phyloP scores from a whole-genome alignment of 1,140 invertebrate genomes.

The Apis florea region DNA sequence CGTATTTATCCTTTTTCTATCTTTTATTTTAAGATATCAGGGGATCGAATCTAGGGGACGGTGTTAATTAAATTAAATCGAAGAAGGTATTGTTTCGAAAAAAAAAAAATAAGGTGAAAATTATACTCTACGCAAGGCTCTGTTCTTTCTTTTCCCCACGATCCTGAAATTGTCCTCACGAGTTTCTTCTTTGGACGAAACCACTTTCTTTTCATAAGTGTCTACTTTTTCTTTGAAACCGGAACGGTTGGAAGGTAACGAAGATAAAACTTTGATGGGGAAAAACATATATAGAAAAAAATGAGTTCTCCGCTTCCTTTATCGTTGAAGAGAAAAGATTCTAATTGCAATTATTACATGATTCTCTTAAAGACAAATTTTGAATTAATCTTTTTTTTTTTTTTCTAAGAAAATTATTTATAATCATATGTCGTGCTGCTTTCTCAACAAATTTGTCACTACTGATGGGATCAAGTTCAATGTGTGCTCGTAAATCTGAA shows the following conservation, averaged over 20 bases:
- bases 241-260: too few species aligned
- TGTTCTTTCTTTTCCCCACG: not conserved
- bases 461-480: too few species aligned
- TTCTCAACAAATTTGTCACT: slow-evolving; percentile 3
- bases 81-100: not conserved
- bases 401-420: not conserved
- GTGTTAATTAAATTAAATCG: slow-evolving; percentile 20
- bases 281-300: not conserved
- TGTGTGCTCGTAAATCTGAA: too few species aligned
- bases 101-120: not conserved
- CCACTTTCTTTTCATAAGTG: not conserved
- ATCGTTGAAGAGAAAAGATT: not conserved
- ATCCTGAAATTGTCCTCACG: not conserved
- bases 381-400: not conserved
- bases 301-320: not conserved
- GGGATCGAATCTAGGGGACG: not conserved
- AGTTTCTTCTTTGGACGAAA: not conserved
- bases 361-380: not conserved
- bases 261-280: not conserved
- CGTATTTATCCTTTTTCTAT: too few species aligned
- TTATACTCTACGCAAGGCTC: not conserved
- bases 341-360: not conserved
- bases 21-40: not conserved
- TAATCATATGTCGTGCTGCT: not conserved
- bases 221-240: not conserved